Evolutionary conservation across 2,888 invertebrate species (phyloP).

Genomic region (Melipona bicolor): DNA sequence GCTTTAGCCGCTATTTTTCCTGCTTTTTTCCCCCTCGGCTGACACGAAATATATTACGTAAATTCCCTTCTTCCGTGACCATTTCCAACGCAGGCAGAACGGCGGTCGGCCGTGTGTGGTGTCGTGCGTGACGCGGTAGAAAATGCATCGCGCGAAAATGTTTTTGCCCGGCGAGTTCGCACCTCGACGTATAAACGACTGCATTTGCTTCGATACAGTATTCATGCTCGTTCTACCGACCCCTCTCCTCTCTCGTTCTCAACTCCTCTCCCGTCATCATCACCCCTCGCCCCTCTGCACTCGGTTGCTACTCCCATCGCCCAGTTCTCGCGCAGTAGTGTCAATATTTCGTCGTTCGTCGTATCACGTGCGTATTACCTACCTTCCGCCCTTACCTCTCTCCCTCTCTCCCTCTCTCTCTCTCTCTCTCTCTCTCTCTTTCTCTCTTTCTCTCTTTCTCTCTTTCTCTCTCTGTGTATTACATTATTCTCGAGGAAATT

Average conservation of each 20-base stretch:
- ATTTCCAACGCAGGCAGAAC: constrained; percentile 18
- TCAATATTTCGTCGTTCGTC: constrained; percentile 68
- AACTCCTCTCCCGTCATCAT: not conserved
- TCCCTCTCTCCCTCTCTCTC: no score
- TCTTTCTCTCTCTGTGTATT: constrained; percentile 29
- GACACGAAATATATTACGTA: constrained; percentile 55
- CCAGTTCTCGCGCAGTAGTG: constrained; percentile 37
- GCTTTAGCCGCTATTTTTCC: constrained; percentile 58
- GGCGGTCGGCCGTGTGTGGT: not conserved
- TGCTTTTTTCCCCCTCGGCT: constrained; percentile 42
- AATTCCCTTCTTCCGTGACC: constrained; percentile 58
- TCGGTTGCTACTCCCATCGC: not conserved
- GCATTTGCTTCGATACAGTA: constrained; percentile 62
- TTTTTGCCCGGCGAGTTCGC: constrained; percentile 46
- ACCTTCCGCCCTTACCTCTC: not conserved
- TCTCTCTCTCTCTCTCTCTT: no score
- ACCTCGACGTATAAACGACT: constrained; percentile 58
- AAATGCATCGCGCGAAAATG: constrained; percentile 65
- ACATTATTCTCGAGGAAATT: constrained; percentile 67
- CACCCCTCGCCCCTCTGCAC: not conserved
- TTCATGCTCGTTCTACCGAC: constrained; percentile 39
- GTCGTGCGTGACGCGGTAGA: constrained; percentile 47
- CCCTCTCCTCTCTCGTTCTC: not conserved
- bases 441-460: no score
- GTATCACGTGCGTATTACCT: constrained; percentile 32